These are phyloP conservation scores for Bovichtus diacanthus DNA, from an alignment of 2,797 vertebrate species.

Conservation along the genomic window DNA sequence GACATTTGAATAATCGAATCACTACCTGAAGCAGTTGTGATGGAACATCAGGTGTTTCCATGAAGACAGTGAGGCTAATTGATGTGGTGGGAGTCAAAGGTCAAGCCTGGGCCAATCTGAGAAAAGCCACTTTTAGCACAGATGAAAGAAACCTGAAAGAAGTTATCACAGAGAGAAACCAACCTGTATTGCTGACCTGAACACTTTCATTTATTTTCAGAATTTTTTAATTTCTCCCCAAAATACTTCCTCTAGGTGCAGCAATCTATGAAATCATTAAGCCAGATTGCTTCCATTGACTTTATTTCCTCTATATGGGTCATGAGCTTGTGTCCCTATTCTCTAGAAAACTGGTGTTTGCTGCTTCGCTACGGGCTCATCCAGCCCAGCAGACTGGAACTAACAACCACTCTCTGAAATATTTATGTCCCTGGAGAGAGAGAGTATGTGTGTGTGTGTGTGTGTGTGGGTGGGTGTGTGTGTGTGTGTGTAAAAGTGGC, in stretches of 20 bases:
- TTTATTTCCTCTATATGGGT: conserved; percentile 47
- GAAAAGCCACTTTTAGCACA: background rate
- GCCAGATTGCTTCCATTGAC: conserved; percentile 31
- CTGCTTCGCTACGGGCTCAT: conserved; percentile 43
- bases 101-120: conserved; percentile 9
- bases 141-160: background rate
- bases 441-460: background rate
- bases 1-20: background rate
- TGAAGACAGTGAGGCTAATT: background rate
- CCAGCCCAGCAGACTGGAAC: conserved; percentile 77
- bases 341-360: conserved; percentile 41
- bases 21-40: background rate
- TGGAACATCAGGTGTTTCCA: background rate
- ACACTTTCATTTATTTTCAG: conserved; percentile 10
- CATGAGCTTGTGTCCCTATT: conserved; percentile 57
- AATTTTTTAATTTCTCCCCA: background rate
- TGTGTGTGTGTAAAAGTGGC: conserved; percentile 30
- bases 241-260: background rate
- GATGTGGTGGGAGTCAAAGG: conserved; percentile 25
- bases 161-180: background rate
- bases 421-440: conserved; percentile 76
- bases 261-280: conserved; percentile 33
- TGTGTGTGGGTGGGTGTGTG: conserved; percentile 27
- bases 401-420: conserved; percentile 82
- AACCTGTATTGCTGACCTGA: background rate